Conservation (phyloP, 2,113 vertebrate genomes). For the Monopterus albus region DNA sequence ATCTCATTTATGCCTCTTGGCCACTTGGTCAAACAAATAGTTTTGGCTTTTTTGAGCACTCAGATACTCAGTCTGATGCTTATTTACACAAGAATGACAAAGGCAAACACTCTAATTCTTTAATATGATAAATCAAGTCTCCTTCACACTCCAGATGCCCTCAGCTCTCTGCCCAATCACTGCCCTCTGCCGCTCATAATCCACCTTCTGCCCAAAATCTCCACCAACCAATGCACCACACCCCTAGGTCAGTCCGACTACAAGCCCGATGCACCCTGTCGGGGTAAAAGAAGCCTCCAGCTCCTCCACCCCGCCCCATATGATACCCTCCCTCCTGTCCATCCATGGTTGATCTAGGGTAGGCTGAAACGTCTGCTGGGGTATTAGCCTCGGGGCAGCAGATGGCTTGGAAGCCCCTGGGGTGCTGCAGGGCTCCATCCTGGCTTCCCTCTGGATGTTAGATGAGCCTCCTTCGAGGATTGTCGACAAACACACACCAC, state of each 20-base stretch:
- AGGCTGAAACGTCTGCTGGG: conserved; percentile 72
- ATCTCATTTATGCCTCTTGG: conserved; percentile 14
- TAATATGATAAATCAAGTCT: background rate
- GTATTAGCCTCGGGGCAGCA: conserved; percentile 78
- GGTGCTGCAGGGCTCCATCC: conserved; percentile 62
- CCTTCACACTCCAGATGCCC: conserved; percentile 47
- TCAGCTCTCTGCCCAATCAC: conserved; percentile 20
- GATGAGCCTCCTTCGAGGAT: conserved; percentile 72
- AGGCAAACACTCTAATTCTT: background rate
- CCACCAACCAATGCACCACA: conserved; percentile 45
- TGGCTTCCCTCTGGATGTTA: conserved; percentile 63
- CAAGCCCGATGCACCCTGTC: conserved; percentile 32
- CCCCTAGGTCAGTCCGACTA: conserved; percentile 39
- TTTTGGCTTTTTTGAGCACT: background rate
- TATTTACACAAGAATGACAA: conserved; percentile 30
- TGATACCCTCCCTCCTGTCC: conserved; percentile 42
- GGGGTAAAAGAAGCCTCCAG: conserved; percentile 52
- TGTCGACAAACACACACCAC: conserved; percentile 43
- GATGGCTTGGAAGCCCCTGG: conserved; percentile 70
- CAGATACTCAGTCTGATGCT: conserved; percentile 12
- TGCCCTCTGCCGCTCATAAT: conserved; percentile 49
- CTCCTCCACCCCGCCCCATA: conserved; percentile 17
- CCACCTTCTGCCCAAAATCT: conserved; percentile 61
- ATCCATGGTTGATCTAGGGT: conserved; percentile 47
- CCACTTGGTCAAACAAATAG: conserved; percentile 31